Percentiles rank a stretch among this genome's conserved stretches.
Evolutionary conservation across 1,140 invertebrate species (phyloP).

Genomic region (Ylistrum balloti): DNA sequence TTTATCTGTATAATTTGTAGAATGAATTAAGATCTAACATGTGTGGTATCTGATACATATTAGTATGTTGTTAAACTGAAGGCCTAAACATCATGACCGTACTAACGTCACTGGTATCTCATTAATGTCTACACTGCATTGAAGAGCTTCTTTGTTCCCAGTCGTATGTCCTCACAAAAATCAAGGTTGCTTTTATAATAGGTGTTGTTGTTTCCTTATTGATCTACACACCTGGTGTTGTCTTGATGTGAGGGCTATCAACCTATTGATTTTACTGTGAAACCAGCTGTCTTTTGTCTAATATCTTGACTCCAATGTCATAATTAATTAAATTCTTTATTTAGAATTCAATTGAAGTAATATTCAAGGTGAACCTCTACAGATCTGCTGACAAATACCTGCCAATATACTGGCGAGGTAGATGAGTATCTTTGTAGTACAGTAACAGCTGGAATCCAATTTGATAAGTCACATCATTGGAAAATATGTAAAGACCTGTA

Average conservation of each 20-base stretch:
- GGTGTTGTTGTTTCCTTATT: too few relatives aligned
- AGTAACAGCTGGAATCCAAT: neutral
- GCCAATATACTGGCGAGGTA: neutral
- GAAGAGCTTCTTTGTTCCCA: too few relatives aligned
- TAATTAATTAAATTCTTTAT: neutral
- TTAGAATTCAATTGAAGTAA: neutral
- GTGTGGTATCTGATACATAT: too few relatives aligned
- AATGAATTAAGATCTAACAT: too few relatives aligned
- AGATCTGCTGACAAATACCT: neutral
- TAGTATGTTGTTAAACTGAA: too few relatives aligned
- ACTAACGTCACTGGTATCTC: too few relatives aligned
- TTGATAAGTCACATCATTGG: neutral
- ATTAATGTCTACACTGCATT: too few relatives aligned
- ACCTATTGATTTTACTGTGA: neutral
- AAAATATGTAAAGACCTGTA: neutral
- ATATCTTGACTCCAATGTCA: neutral
- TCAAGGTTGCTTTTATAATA: too few relatives aligned
- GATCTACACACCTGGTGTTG: neutral
- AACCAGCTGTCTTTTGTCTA: neutral
- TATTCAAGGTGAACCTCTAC: neutral
- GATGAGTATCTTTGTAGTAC: neutral
- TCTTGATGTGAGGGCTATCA: neutral
- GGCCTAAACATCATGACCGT: too few relatives aligned
- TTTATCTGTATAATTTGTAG: too few relatives aligned
- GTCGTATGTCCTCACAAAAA: too few relatives aligned